Conservation (phyloP, 2,888 invertebrate species). For the Dione vanillae region DNA sequence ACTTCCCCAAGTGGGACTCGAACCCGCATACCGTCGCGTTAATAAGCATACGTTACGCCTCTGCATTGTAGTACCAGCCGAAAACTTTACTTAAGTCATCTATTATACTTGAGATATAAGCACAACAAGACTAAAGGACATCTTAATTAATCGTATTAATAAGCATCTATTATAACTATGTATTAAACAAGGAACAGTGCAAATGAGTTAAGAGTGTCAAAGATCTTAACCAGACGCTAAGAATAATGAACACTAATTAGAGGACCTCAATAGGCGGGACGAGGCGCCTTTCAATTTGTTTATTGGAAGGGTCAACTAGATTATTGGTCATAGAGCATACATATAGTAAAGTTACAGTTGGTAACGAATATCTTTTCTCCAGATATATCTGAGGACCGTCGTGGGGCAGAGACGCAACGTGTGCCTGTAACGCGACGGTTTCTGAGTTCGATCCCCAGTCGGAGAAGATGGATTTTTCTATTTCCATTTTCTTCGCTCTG, state of each 20-base stretch:
- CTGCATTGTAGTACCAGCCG: background rate
- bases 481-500: too few relatives aligned
- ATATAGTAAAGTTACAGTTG: slow-evolving; percentile 43
- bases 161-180: slow-evolving; percentile 10
- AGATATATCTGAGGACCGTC: too few relatives aligned
- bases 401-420: too few relatives aligned
- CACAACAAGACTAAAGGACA: background rate
- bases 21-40: background rate
- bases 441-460: too few relatives aligned
- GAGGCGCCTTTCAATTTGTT: slow-evolving; percentile 50
- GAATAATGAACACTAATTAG: slow-evolving; percentile 50
- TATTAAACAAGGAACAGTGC: slow-evolving; percentile 36
- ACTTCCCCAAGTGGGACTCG: too few relatives aligned
- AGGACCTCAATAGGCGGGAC: slow-evolving; percentile 42
- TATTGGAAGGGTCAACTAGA: slow-evolving; percentile 49
- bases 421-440: too few relatives aligned
- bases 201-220: slow-evolving; percentile 45
- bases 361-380: too few relatives aligned
- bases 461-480: too few relatives aligned
- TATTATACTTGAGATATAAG: background rate
- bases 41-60: too few relatives aligned
- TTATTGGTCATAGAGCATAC: slow-evolving; percentile 44
- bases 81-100: slow-evolving; percentile 3
- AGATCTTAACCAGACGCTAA: slow-evolving; percentile 43
- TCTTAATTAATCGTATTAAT: slow-evolving; percentile 8